phyloP scores from a whole-genome alignment of 2,113 vertebrate species.

The Tauraco erythrolophus region DNA sequence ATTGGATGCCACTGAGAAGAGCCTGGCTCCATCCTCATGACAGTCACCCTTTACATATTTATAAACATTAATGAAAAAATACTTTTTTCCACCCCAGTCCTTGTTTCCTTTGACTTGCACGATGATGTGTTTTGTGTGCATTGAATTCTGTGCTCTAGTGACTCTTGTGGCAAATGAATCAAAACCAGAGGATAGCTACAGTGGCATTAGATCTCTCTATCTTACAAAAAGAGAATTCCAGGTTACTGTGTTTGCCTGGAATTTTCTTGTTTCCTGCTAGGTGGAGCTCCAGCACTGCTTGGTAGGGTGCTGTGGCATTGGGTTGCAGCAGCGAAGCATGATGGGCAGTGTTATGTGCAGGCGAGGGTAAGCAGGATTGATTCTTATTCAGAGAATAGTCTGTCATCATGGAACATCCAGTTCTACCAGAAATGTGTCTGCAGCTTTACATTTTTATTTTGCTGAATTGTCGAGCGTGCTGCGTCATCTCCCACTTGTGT shows the following conservation, averaged over 20 bases:
- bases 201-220: background rate
- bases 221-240: background rate
- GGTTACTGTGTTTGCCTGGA: background rate
- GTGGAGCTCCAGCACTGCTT: conserved; percentile 52
- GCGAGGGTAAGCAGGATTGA: background rate
- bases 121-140: background rate
- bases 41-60: no score
- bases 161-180: background rate
- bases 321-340: background rate
- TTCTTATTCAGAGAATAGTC: background rate
- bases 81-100: background rate
- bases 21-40: no score
- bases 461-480: background rate
- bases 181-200: background rate
- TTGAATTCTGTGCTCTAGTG: background rate
- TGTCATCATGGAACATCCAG: background rate
- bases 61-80: no score
- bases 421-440: background rate
- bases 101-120: background rate
- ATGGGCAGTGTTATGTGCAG: background rate
- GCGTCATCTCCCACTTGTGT: background rate
- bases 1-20: no score
- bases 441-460: background rate
- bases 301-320: background rate
- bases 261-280: conserved; percentile 43